Evolutionary conservation across 2,888 invertebrate species (phyloP), one percentile per base, ranked within the genome.

Genomic region (Rhyacophila evoluta): DNA sequence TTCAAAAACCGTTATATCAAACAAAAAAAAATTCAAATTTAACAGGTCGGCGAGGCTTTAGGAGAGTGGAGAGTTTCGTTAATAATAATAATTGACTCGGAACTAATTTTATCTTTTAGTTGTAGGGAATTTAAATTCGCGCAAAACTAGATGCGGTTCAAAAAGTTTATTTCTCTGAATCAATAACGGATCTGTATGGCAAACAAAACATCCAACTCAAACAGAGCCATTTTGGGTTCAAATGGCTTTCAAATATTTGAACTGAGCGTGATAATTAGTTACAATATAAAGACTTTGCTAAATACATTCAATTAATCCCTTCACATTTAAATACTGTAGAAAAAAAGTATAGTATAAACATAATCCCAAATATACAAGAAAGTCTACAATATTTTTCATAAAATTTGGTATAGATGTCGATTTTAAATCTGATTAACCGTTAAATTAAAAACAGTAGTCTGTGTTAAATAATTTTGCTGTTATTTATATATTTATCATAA

Each of bases 101-200:
- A 55, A 55, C 55, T 55, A 55, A 55, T 55, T 55, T 19, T 25
- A 55, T 55, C 55, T 55, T 55, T 55, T 25, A 55, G 55, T 55
- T 25, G 10, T 15, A 25, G 55, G 10, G 55, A 19, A 55, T 55
- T 55, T 55, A 55, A 55, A 55, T 25, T 55, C 10, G 10, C 55
- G 8, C 55, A 55, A 55, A 55, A 55, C 55, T 55, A 55, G 10
- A 55, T 1, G 41, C 12, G 55, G 55, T 1, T 19, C 55, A 8
- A 25, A 55, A 55, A 55, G 55, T 55, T 55, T 55, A 41, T 41
- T 41, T 41, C 41, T 15, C 41, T 41, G 8, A 8, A 55, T 55
- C 55, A 25, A 55, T 55, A 55, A 6, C 55, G 19, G 25, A 55
- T 55, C 19, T 55, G 55, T 55, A 55, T 55, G 10, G 55, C 19